Evolutionary conservation across 2,888 invertebrate genomes (phyloP).

Genomic region (Macrosoma leucophasiata): DNA sequence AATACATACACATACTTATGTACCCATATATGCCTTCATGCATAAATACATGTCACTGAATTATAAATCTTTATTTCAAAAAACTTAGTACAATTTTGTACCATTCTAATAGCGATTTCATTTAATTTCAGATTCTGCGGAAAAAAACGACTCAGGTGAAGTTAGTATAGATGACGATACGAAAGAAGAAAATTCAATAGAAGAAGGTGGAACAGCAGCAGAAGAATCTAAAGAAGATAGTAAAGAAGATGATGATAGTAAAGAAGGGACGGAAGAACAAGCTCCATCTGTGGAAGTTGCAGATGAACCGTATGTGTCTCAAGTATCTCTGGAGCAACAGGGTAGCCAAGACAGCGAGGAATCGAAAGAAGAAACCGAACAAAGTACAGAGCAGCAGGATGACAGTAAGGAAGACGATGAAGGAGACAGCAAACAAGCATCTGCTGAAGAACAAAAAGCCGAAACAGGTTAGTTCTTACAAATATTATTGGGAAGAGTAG

Average conservation of each 20-base stretch:
- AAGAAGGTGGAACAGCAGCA: constrained; percentile 46
- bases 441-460: constrained; percentile 64
- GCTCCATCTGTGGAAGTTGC: constrained; percentile 62
- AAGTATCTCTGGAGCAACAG: constrained; percentile 65
- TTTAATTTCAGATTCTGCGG: constrained; percentile 64
- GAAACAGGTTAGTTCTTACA: constrained; percentile 48
- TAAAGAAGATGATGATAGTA: constrained; percentile 41
- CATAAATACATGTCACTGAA: no score
- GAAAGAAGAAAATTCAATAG: constrained; percentile 57
- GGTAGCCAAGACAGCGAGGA: constrained; percentile 47
- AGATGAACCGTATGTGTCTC: constrained; percentile 65
- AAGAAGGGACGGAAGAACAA: constrained; percentile 45
- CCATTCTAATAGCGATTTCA: no score
- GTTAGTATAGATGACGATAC: constrained; percentile 61
- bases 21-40: no score
- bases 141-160: constrained; percentile 72
- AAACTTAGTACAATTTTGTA: no score
- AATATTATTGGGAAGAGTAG: no score
- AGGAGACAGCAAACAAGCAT: constrained; percentile 53
- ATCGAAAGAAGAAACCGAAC: constrained; percentile 48
- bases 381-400: constrained; percentile 47
- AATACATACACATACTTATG: no score
- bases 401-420: constrained; percentile 40
- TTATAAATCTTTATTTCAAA: no score
- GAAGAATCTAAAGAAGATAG: constrained; percentile 39